Conservation (phyloP, 2,113 vertebrate species). For the Brachyhypopomus occidentalis region DNA sequence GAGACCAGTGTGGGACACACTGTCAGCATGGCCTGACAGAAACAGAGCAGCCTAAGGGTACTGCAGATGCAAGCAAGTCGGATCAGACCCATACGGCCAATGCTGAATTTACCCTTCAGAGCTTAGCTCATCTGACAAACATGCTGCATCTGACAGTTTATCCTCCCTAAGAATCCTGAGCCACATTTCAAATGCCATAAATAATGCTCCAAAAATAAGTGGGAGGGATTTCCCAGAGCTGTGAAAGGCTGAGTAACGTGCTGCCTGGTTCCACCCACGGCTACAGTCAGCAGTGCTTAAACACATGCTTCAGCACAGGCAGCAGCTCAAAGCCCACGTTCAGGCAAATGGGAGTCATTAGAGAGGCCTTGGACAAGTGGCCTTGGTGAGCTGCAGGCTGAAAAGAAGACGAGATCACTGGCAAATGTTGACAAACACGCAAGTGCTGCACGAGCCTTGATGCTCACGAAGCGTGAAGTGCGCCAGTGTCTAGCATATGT, state of each 20-base stretch:
- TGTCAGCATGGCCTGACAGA: not conserved
- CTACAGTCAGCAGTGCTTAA: constrained; percentile 10
- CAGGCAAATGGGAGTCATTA: constrained; percentile 24
- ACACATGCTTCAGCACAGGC: constrained; percentile 21
- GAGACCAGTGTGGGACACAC: not conserved
- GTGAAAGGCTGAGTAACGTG: constrained; percentile 22
- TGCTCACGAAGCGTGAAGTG: not conserved
- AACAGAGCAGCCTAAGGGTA: too few relatives aligned
- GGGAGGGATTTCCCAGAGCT: constrained; percentile 29
- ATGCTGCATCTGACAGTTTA: too few relatives aligned
- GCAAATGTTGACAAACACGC: constrained; percentile 25
- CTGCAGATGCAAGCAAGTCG: not conserved
- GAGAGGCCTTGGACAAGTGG: constrained; percentile 30
- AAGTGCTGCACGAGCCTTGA: not conserved
- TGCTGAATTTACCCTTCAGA: not conserved
- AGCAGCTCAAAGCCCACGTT: constrained; percentile 34
- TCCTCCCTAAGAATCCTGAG: not conserved
- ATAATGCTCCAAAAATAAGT: constrained; percentile 39
- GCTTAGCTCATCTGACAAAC: not conserved
- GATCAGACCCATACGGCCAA: not conserved
- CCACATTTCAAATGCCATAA: not conserved
- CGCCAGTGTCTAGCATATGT: not conserved
- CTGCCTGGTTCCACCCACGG: constrained; percentile 15
- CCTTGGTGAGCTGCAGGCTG: constrained; percentile 18
- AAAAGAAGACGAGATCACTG: constrained; percentile 5